Evolutionary conservation across 2,888 invertebrate species (phyloP).

Genomic region (Cantharis flavilabris): DNA sequence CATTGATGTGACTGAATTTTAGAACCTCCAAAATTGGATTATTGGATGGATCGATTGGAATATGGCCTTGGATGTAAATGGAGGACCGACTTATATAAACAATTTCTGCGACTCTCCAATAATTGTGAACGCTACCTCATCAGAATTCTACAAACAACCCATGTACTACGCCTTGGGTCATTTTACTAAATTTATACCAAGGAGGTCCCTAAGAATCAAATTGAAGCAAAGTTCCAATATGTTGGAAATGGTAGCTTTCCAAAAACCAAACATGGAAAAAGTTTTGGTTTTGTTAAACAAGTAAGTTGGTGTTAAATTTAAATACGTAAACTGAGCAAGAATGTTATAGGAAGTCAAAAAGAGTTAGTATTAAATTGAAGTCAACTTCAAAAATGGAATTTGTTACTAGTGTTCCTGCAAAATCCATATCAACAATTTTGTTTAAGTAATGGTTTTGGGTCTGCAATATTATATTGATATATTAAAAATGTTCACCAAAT

Average conservation of each 20-base stretch:
- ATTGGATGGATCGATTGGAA: slow-evolving; percentile 94
- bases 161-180: slow-evolving; percentile 86
- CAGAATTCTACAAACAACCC: slow-evolving; percentile 88
- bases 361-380: background rate
- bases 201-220: slow-evolving; percentile 60
- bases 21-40: slow-evolving; percentile 76
- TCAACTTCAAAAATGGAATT: background rate
- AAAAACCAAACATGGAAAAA: slow-evolving; percentile 58
- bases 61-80: slow-evolving; percentile 70
- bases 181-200: slow-evolving; percentile 68
- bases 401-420: slow-evolving; percentile 44
- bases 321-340: background rate
- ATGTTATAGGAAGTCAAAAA: background rate
- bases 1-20: slow-evolving; percentile 20
- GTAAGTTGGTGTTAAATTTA: slow-evolving; percentile 47
- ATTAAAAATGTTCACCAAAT: too few species aligned
- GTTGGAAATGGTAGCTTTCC: slow-evolving; percentile 59
- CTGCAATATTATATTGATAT: too few species aligned
- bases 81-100: slow-evolving; percentile 81
- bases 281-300: slow-evolving; percentile 61
- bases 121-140: slow-evolving; percentile 62
- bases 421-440: slow-evolving; percentile 56
- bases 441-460: slow-evolving; percentile 41
- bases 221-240: slow-evolving; percentile 42
- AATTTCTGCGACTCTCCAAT: slow-evolving; percentile 85